A percentile compares a stretch with the other conserved stretches of the same genome.
phyloP scores from a whole-genome alignment of 2,888 invertebrate genomes.

The Leptinotarsa rubiginosa region DNA sequence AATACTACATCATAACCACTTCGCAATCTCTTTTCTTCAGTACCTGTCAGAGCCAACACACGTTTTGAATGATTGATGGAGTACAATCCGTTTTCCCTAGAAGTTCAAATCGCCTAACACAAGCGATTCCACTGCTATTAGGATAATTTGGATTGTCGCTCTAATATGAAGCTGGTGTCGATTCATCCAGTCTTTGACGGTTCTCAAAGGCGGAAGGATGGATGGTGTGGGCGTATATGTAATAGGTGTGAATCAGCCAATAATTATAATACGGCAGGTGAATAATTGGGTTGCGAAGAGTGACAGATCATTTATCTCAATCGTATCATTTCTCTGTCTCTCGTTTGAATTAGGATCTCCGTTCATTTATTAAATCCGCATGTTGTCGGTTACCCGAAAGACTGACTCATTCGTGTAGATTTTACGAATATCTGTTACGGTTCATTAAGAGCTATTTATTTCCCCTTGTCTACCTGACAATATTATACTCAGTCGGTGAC shows the following conservation, averaged over 20 bases:
- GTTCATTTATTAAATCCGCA: no score
- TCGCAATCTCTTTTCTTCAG: slow-evolving; percentile 64
- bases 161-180: slow-evolving; percentile 77
- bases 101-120: slow-evolving; percentile 87
- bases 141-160: slow-evolving; percentile 84
- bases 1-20: background rate
- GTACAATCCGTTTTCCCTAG: slow-evolving; percentile 92
- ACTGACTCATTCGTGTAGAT: no score
- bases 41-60: slow-evolving; percentile 92
- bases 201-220: background rate
- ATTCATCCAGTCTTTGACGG: background rate
- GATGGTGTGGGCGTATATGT: background rate
- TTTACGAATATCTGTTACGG: no score
- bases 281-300: background rate
- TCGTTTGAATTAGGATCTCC: no score
- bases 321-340: no score
- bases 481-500: no score
- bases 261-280: background rate
- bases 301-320: no score
- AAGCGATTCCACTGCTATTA: slow-evolving; percentile 83
- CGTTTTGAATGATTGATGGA: slow-evolving; percentile 94
- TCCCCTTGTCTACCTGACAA: no score
- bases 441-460: no score
- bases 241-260: background rate
- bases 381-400: no score